Evolutionary conservation across 1,140 invertebrate species (phyloP).

Genomic region (Tetraneura akinire): DNA sequence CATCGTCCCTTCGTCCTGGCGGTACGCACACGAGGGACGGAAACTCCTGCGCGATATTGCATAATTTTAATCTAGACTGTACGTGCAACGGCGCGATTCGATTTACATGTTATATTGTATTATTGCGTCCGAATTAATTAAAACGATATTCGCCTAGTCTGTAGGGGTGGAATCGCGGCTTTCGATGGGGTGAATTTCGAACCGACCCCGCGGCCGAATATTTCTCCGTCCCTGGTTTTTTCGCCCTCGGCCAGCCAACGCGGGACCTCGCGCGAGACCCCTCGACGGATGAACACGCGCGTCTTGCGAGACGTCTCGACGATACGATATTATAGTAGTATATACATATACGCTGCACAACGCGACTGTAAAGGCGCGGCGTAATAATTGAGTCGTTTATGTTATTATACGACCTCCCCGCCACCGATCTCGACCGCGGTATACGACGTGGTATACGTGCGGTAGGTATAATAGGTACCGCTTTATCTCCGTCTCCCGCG

Average conservation of each 20-base stretch:
- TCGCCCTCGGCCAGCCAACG: neutral
- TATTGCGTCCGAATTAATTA: constrained; percentile 45
- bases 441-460: neutral
- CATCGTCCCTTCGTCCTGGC: neutral
- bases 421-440: neutral
- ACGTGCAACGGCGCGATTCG: neutral
- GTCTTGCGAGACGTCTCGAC: constrained; percentile 10
- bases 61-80: constrained; percentile 12
- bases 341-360: too few species aligned
- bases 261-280: neutral
- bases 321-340: neutral
- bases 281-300: constrained; percentile 31
- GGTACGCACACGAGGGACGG: neutral
- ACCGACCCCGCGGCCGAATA: constrained; percentile 20
- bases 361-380: constrained; percentile 42
- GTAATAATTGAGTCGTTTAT: constrained; percentile 43
- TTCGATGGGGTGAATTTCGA: constrained; percentile 41
- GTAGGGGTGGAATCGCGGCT: constrained; percentile 7
- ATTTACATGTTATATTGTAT: constrained; percentile 51
- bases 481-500: too few species aligned
- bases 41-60: constrained; percentile 7
- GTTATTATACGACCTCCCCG: constrained; percentile 7
- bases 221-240: neutral
- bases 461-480: neutral
- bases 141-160: constrained; percentile 39